Evolutionary conservation across 1,140 invertebrate species (phyloP).

Genomic region (Drosophila nigromelanica): DNA sequence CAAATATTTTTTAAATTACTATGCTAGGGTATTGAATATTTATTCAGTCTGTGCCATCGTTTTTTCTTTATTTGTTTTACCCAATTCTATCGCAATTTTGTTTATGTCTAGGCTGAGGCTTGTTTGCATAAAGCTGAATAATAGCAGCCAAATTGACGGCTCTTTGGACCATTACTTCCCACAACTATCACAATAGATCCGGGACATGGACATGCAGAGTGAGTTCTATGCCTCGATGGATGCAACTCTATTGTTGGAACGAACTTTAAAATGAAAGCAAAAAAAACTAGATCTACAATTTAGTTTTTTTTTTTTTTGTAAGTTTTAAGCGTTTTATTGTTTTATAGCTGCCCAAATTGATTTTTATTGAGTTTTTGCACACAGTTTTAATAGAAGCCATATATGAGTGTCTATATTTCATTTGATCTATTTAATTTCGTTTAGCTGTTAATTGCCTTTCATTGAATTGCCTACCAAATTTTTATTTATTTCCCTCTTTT

Average conservation of each 20-base stretch:
- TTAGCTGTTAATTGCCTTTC: constrained; percentile 67
- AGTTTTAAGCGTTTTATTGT: constrained; percentile 33
- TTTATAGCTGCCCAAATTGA: constrained; percentile 48
- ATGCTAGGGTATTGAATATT: constrained; percentile 8
- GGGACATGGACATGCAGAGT: constrained; percentile 25
- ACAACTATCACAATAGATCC: constrained; percentile 18
- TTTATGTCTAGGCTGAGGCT: constrained; percentile 42
- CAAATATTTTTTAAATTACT: background rate
- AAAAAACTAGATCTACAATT: constrained; percentile 23
- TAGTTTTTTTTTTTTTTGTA: background rate
- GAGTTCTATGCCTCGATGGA: constrained; percentile 35
- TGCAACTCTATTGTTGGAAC: constrained; percentile 8
- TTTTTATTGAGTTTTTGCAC: constrained; percentile 78
- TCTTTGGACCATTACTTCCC: constrained; percentile 43
- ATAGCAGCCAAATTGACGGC: background rate
- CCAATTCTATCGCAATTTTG: constrained; percentile 36
- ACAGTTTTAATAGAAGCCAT: constrained; percentile 49
- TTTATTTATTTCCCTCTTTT: constrained; percentile 42
- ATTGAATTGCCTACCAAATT: constrained; percentile 65
- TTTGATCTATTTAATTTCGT: constrained; percentile 44
- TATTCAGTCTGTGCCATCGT: background rate
- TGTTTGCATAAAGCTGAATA: constrained; percentile 51
- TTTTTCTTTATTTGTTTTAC: constrained; percentile 42
- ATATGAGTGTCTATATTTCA: constrained; percentile 34
- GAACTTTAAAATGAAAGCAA: constrained; percentile 1